Percentiles rank a stretch among this genome's conserved stretches.
Conservation (phyloP, 2,888 invertebrate genomes). For the Myopa testacea region DNA sequence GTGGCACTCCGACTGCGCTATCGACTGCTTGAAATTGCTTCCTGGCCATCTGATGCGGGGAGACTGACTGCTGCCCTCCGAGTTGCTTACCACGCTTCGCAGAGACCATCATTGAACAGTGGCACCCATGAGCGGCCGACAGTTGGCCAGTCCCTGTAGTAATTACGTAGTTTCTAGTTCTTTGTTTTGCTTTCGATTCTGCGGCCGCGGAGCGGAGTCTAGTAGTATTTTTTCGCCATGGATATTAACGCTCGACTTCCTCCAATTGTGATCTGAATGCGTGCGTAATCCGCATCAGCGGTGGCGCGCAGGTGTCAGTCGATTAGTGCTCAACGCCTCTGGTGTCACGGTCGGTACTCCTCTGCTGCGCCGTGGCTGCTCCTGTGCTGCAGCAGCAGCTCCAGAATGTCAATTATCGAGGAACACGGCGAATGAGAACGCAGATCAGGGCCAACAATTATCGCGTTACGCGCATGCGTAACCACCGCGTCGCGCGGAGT, state of each 20-base stretch:
- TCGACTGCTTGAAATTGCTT: not conserved
- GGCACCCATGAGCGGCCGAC: slow-evolving; percentile 20
- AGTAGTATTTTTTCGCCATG: not conserved
- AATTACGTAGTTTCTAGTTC: slow-evolving; percentile 3
- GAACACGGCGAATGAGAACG: slow-evolving; percentile 11
- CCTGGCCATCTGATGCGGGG: slow-evolving; percentile 14
- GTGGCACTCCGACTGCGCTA: not conserved
- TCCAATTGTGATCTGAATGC: not conserved
- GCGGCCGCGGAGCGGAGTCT: not conserved
- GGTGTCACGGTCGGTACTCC: slow-evolving; percentile 45
- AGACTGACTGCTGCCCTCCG: not conserved
- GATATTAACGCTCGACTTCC: not conserved
- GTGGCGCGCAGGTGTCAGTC: slow-evolving; percentile 53
- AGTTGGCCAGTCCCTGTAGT: slow-evolving; percentile 12
- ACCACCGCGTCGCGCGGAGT: slow-evolving; percentile 5
- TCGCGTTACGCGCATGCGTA: slow-evolving; percentile 40
- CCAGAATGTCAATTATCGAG: slow-evolving; percentile 26
- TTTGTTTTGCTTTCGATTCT: not conserved
- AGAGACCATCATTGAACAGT: slow-evolving; percentile 28
- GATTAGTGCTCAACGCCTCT: slow-evolving; percentile 50
- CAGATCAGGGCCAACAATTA: slow-evolving; percentile 37
- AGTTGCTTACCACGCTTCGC: not conserved
- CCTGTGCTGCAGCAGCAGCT: not conserved
- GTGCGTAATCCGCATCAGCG: slow-evolving; percentile 33
- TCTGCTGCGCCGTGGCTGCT: slow-evolving; percentile 33